phyloP scores from a whole-genome alignment of 2,113 vertebrate species.

The Zapornia atra region DNA sequence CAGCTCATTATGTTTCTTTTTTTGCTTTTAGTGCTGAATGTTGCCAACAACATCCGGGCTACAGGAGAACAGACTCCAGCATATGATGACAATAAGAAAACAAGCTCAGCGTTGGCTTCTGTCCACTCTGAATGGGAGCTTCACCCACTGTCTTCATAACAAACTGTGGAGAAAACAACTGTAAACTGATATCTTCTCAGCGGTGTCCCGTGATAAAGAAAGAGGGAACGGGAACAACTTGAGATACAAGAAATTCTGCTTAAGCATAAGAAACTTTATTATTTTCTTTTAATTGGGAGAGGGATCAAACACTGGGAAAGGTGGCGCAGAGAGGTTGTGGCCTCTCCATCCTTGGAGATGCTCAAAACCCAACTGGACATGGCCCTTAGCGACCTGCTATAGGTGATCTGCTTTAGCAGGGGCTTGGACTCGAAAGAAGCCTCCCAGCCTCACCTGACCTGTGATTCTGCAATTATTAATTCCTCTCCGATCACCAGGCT shows the following conservation, averaged over 20 bases:
- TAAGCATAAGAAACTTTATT: neutral
- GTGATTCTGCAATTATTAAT: neutral
- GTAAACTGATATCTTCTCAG: neutral
- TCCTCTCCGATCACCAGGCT: neutral
- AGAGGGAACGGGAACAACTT: neutral
- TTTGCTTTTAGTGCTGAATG: neutral
- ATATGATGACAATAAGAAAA: neutral
- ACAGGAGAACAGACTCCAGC: neutral
- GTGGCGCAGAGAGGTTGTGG: neutral
- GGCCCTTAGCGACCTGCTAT: accelerated
- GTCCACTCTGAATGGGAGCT: neutral
- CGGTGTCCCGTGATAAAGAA: accelerated
- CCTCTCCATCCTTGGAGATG: neutral
- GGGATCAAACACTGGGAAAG: neutral
- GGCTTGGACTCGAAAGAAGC: neutral
- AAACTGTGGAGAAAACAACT: neutral
- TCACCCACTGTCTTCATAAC: neutral
- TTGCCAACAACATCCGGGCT: neutral
- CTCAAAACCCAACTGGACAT: neutral
- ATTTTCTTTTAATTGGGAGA: neutral
- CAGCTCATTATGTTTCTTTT: neutral
- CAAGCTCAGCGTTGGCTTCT: neutral
- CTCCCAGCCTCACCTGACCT: neutral
- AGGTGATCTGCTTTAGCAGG: neutral
- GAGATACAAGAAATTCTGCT: neutral